Conservation (phyloP, 2,888 invertebrate genomes). For the Meiosimyza platycephala region DNA sequence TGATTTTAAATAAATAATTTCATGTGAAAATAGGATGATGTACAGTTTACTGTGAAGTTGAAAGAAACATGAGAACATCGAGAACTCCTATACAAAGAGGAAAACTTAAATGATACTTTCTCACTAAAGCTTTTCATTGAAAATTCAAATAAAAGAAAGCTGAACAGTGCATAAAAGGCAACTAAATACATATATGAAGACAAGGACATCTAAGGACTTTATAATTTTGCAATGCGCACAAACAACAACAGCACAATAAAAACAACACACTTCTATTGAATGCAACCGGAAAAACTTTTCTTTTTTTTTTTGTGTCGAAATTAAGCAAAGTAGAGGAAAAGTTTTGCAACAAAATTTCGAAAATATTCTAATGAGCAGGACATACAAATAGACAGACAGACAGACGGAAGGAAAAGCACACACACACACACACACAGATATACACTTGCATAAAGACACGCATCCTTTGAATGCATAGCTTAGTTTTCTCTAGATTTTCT, state of each 20-base stretch:
- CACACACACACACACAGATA: background rate
- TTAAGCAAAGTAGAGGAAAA: constrained; percentile 34
- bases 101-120: no score
- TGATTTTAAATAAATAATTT: no score
- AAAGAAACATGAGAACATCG: no score
- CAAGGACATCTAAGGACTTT: constrained; percentile 25
- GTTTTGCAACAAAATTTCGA: constrained; percentile 46
- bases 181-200: background rate
- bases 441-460: background rate
- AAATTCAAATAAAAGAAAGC: constrained; percentile 4
- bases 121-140: background rate
- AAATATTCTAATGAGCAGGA: constrained; percentile 59
- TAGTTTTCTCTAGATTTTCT: constrained; percentile 8
- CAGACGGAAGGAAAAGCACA: background rate
- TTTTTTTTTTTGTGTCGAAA: constrained; percentile 19
- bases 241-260: constrained; percentile 25
- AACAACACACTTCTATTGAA: constrained; percentile 44
- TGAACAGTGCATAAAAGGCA: background rate
- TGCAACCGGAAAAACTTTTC: constrained; percentile 55
- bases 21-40: no score
- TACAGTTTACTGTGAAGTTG: no score
- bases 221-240: constrained; percentile 48
- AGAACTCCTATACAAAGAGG: no score
- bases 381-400: constrained; percentile 23
- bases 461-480: background rate